Percentiles rank a stretch among this genome's conserved stretches.
phyloP scores from a whole-genome alignment of 2,888 invertebrate genomes.

The Hyposoter dolosus region DNA sequence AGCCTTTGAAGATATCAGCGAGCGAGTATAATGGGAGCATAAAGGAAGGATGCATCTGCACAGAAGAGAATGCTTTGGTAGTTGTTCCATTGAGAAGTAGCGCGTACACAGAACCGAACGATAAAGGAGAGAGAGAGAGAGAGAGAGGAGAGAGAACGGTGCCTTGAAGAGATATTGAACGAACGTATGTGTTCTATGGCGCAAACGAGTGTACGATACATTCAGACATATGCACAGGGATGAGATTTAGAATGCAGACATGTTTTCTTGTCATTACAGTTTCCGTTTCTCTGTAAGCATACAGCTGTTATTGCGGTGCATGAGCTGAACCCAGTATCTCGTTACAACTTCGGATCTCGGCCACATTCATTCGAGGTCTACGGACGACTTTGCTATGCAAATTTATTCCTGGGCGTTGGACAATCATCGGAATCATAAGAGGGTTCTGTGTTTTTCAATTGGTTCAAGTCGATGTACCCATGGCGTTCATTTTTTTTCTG shows the following conservation, averaged over 20 bases:
- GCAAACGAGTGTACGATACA: conserved; percentile 39
- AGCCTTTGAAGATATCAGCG: conserved; percentile 73
- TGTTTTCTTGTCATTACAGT: conserved; percentile 55
- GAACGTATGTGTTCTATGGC: conserved; percentile 30
- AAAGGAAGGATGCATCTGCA: conserved; percentile 32
- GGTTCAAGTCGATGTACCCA: conserved; percentile 1
- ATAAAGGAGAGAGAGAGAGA: conserved; percentile 32
- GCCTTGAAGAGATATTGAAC: conserved; percentile 41
- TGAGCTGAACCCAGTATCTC: conserved; percentile 9
- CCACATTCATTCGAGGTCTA: background rate
- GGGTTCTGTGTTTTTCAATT: conserved; percentile 51
- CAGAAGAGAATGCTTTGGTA: conserved; percentile 63
- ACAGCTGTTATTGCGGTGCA: conserved; percentile 15
- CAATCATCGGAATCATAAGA: conserved; percentile 68
- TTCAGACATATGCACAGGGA: conserved; percentile 42
- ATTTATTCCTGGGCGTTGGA: conserved; percentile 65
- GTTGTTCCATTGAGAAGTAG: conserved; percentile 53
- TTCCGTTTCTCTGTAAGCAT: conserved; percentile 23
- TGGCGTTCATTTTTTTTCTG: background rate
- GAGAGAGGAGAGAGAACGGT: conserved; percentile 31
- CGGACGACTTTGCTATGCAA: conserved; percentile 58
- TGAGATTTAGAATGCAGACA: conserved; percentile 65
- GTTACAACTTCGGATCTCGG: conserved; percentile 4
- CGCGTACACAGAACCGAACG: conserved; percentile 12
- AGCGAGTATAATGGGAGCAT: conserved; percentile 36